Evolutionary conservation across 2,888 invertebrate species (phyloP).

Genomic region (Corbicula japonica): DNA sequence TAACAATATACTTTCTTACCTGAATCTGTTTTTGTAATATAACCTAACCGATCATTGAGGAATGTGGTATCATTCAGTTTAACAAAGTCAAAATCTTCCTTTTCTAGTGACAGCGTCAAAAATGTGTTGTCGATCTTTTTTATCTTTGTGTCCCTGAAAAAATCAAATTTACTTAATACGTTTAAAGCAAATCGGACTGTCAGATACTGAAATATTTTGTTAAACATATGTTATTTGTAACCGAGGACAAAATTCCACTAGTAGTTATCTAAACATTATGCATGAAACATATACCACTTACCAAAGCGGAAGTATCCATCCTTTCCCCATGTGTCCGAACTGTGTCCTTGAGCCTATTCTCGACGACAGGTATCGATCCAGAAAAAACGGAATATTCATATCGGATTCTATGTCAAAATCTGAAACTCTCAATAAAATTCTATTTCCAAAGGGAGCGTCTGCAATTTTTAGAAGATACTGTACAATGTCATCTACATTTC

Average conservation of each 20-base stretch:
- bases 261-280: no score
- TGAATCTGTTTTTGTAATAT: background rate
- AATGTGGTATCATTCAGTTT: background rate
- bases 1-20: no score
- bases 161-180: no score
- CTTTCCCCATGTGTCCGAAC: slow-evolving; percentile 33
- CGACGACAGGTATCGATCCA: slow-evolving; percentile 13
- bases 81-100: background rate
- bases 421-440: background rate
- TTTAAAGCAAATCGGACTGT: background rate
- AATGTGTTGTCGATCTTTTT: background rate
- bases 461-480: slow-evolving; percentile 21
- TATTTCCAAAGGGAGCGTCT: slow-evolving; percentile 22
- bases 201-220: no score
- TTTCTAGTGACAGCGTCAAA: background rate
- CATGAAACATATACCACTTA: no score
- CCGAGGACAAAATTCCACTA: no score
- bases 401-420: slow-evolving; percentile 1
- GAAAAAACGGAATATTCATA: background rate
- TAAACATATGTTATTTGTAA: no score
- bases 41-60: background rate
- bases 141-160: slow-evolving; percentile 1
- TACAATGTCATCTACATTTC: slow-evolving; percentile 13
- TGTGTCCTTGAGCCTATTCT: slow-evolving; percentile 22
- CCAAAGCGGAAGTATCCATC: slow-evolving; percentile 41